Base-by-base conservation (phyloP, 1,140 invertebrate species). In the Bombus picipes region DNA sequence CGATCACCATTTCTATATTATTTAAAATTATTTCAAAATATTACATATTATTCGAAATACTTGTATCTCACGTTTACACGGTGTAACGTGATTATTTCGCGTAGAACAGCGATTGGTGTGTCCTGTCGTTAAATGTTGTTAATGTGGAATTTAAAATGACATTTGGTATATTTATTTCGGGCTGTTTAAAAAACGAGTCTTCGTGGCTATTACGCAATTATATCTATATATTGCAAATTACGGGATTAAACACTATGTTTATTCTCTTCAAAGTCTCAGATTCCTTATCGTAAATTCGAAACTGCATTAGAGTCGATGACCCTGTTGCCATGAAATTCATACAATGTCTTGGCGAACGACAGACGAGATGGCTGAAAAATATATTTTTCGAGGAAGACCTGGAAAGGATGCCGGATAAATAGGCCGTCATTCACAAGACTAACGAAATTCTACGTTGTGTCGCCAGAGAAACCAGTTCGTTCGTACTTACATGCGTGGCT, bases 271-370 rank as follows among this genome's bases (percentile, higher is more conserved):
- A 32, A 22, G 41, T 39, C 15, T 25, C 25, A n/a, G 28, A n/a
- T 71, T 71, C 13, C n/a, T 80, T 43, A 66, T 25, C 28, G 62
- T n/a, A 53, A 53, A 53, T 22, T 53, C 18, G 1, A 62, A 28
- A n/a, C 0, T n/a, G 59, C 28, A 66, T 22, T 66, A 66, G 32
- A 34, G 8, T 66, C 15, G 25, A 28, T 22, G 25, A 32, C 4
- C 41, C 32, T 47, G 25, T n/a, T 34, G 9, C 12, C 47, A 34
- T 34, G 18, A 41, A 84, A 84, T 73, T 59, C 62, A 57, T 78
- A 85, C 85, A 74, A 89, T 81, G 57, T 66, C 47, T 72, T 73
- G 65, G 34, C 37, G 43, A 88, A 86, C 83, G 57, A n/a, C 28
- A 13, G n/a, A 13, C 15, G 57, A 65, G 70, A 86, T 75, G 18